A percentile compares a stretch with the other conserved stretches of the same genome.
Conservation (phyloP, 2,888 invertebrate species). For the Ormyrus labotus region DNA sequence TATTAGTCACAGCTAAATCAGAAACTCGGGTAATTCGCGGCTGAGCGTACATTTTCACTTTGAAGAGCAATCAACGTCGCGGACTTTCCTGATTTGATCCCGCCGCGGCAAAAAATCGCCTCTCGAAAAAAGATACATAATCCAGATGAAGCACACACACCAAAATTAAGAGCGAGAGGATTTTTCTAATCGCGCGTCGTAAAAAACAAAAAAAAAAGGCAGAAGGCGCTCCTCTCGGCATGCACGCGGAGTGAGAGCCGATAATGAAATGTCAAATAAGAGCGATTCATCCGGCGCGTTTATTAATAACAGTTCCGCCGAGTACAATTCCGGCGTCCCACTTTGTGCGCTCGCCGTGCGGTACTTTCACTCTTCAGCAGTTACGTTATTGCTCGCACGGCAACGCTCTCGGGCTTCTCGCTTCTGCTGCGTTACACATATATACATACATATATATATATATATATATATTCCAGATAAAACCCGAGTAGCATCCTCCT, state of each 20-base stretch:
- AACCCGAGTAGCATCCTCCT: no score
- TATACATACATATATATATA: no score
- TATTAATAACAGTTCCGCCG: constrained; percentile 63
- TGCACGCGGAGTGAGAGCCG: neutral
- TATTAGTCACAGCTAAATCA: no score
- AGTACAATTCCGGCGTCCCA: constrained; percentile 65
- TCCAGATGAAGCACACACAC: neutral
- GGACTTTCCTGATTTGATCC: neutral
- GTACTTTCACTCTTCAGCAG: constrained; percentile 75
- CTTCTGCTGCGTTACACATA: no score
- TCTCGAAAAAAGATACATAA: neutral
- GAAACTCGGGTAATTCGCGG: no score
- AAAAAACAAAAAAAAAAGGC: neutral
- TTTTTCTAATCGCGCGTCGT: neutral
- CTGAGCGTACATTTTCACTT: no score
- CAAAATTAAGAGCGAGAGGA: neutral
- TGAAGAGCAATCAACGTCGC: no score
- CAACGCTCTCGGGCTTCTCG: neutral
- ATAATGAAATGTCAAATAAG: constrained; percentile 46
- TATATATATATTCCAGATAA: no score
- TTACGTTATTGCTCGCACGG: constrained; percentile 71
- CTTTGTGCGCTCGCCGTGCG: constrained; percentile 61
- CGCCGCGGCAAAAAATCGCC: neutral
- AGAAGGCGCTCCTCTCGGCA: neutral
- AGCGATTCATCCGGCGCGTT: constrained; percentile 62